Evolutionary conservation across 2,888 invertebrate genomes (phyloP), one percentile per base, ranked within the genome.

Genomic region (Pedicia rivosa): DNA sequence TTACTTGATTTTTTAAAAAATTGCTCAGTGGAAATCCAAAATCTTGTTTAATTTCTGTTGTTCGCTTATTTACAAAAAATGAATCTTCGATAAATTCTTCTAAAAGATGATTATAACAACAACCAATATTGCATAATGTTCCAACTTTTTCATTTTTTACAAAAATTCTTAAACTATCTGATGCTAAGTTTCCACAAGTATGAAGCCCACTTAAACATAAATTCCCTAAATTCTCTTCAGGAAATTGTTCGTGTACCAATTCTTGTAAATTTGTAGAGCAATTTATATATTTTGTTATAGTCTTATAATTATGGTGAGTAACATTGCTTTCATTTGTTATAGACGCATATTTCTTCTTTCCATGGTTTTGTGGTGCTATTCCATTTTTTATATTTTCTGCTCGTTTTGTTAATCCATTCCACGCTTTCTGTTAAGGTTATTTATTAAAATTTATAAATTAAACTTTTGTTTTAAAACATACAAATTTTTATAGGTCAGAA

Each of bases 161-260:
- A 53, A 86, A 91, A 10, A 83, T 64, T 42, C 72, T 70, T 2
- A 90, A 60, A 27, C 76, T 75, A 9, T 74, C 72, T 2, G 83
- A 65, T 0, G 81, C 78, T 5, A 92, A 63, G 59, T 82, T 75
- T 0, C 92, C 92, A 56, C 92, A 92, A 0, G 91, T 88, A 53
- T 92, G 92, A 6, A 92, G 66, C 9, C 91, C 91, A 14, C 70
- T 71, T 3, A 78, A 48, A 24, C 73, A 65, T n/a, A 76, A 46
- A 10, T 55, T 59, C 0, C 59, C 16, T 10, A 15, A 48, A 29
- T 61, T 51, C 1, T 47, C 47, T 12, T 48, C 47, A 2, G 48
- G 16, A 52, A 74, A 78, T 40, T 66, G 52, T 10, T 69, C 56
- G 20, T 47, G 50, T 0, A 76, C 51, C 1, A 78, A 49, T 3